Percentiles rank a stretch among this genome's conserved stretches.
phyloP scores from a whole-genome alignment of 23 tunicate genomes.

The Phallusia fumigata region DNA sequence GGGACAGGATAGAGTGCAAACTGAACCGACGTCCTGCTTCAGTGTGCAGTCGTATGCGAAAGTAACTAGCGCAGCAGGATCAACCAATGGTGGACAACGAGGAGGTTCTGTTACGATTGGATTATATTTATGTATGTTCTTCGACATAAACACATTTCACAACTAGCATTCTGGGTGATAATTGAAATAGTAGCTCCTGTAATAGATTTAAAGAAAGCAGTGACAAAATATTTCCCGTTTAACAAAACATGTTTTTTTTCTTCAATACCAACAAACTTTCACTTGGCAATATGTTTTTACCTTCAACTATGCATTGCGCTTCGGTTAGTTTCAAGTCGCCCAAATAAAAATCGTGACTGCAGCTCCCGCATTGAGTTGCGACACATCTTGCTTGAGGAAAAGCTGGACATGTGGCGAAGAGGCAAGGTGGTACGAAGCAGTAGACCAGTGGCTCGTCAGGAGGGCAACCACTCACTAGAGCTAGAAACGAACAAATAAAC shows the following conservation, averaged over 20 bases:
- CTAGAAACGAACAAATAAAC: background rate
- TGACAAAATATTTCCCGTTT: too few species aligned
- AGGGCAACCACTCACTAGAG: background rate
- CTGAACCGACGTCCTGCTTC: slow-evolving; percentile 7
- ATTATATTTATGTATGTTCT: too few species aligned
- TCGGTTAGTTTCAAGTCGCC: background rate
- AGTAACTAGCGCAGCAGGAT: background rate
- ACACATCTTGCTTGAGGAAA: slow-evolving; percentile 4
- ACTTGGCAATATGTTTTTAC: too few species aligned
- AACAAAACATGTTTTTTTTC: too few species aligned
- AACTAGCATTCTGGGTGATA: too few species aligned
- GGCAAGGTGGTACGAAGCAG: slow-evolving; percentile 6
- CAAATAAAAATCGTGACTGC: slow-evolving; percentile 2
- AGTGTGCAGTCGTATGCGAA: background rate
- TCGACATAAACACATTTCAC: too few species aligned
- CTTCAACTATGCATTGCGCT: background rate
- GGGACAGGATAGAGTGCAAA: slow-evolving; percentile 14
- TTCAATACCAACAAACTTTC: too few species aligned
- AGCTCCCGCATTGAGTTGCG: background rate
- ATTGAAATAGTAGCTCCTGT: too few species aligned
- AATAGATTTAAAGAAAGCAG: too few species aligned
- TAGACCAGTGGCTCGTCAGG: background rate
- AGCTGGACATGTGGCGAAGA: background rate
- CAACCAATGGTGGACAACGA: slow-evolving; percentile 15
- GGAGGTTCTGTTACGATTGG: background rate